A percentile compares a stretch with the other conserved stretches of the same genome.
These are phyloP conservation scores for Pygocentrus nattereri DNA, from an alignment of 2,797 vertebrate genomes.

Conservation along the genomic window DNA sequence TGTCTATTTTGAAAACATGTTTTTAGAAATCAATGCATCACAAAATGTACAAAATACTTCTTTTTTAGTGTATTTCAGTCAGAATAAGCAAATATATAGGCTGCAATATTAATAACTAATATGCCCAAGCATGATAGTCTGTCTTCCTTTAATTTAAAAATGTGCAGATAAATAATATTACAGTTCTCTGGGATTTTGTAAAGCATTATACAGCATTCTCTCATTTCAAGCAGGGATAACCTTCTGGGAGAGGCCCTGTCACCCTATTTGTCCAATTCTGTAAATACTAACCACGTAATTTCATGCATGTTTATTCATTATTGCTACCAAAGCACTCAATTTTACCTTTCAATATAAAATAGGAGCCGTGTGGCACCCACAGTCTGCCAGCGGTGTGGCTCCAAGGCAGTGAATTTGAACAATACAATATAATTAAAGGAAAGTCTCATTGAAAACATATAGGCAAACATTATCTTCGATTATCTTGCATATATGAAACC, in stretches of 20 bases:
- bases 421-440: slow-evolving; percentile 46
- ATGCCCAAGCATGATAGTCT: not conserved
- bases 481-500: slow-evolving; percentile 66
- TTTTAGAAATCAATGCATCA: too few species aligned
- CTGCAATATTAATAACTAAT: not conserved
- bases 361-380: slow-evolving; percentile 13
- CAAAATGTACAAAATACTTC: too few species aligned
- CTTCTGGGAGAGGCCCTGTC: slow-evolving; percentile 27
- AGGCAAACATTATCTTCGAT: slow-evolving; percentile 68
- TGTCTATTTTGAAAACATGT: too few species aligned
- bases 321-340: slow-evolving; percentile 26
- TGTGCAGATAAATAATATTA: not conserved
- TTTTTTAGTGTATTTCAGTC: too few species aligned
- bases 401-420: slow-evolving; percentile 28
- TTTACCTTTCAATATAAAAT: slow-evolving; percentile 21
- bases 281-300: slow-evolving; percentile 51
- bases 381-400: not conserved
- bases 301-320: slow-evolving; percentile 55
- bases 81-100: not conserved
- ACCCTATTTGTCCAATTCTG: slow-evolving; percentile 38
- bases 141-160: not conserved
- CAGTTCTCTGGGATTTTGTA: not conserved
- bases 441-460: slow-evolving; percentile 54
- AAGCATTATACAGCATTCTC: not conserved
- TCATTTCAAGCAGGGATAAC: slow-evolving; percentile 39